Conservation (phyloP, 2,888 invertebrate species). For the Lithophane socia region DNA sequence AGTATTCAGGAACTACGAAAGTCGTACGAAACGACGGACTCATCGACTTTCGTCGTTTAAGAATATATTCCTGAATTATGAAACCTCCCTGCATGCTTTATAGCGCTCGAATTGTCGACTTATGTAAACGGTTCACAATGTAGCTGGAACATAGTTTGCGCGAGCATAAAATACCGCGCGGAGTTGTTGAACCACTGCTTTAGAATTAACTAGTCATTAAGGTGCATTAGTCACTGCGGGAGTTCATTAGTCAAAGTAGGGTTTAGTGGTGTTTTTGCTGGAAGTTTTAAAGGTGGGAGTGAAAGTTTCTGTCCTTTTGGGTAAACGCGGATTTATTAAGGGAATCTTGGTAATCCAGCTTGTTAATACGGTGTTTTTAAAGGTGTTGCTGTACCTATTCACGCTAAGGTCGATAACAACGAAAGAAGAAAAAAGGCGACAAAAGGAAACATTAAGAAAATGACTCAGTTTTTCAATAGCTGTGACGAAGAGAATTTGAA, state of each 20-base stretch:
- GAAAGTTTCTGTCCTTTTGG: constrained; percentile 2
- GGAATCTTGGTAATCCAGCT: background rate
- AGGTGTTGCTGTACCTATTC: background rate
- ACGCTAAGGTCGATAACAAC: background rate
- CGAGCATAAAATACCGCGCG: constrained; percentile 43
- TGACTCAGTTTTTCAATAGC: constrained; percentile 56
- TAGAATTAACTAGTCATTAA: constrained; percentile 66
- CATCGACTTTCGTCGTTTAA: constrained; percentile 21
- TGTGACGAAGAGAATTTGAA: constrained; percentile 51
- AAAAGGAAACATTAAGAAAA: constrained; percentile 36
- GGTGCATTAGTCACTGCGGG: constrained; percentile 56
- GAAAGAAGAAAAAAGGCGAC: background rate
- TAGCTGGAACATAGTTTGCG: constrained; percentile 42
- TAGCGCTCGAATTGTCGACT: constrained; percentile 18
- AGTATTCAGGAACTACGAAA: constrained; percentile 28
- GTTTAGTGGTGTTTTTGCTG: constrained; percentile 23
- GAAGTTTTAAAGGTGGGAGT: constrained; percentile 21
- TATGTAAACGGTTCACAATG: constrained; percentile 40
- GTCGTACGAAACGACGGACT: constrained; percentile 26
- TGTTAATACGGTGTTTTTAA: background rate
- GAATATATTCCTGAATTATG: constrained; percentile 23
- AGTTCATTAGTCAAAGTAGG: constrained; percentile 58
- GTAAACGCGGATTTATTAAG: background rate
- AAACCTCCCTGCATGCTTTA: constrained; percentile 31
- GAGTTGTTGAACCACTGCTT: constrained; percentile 47